A percentile compares a stretch with the other conserved stretches of the same genome.
phyloP scores from a whole-genome alignment of 2,113 vertebrate species.

The Gnathonemus longibarbis region DNA sequence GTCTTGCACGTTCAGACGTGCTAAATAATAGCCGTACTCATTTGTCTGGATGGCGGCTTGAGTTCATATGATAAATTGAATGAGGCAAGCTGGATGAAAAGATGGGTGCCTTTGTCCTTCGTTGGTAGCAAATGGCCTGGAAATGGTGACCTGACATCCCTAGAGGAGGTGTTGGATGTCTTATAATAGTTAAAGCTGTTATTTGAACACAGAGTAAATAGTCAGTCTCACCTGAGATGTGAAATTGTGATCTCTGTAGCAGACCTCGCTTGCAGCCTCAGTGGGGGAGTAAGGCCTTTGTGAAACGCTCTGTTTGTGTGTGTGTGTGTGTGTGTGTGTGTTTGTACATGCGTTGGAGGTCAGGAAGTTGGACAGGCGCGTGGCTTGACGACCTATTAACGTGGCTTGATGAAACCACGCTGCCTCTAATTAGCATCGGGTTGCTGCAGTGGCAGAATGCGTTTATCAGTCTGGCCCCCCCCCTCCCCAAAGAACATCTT shows the following conservation, averaged over 20 bases:
- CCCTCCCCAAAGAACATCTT: neutral
- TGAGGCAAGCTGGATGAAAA: constrained; percentile 5
- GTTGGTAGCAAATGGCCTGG: neutral
- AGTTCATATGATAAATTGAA: neutral
- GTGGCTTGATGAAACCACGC: constrained; percentile 68
- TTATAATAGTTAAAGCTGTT: neutral
- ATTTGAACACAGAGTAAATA: neutral
- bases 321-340: neutral
- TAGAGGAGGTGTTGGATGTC: neutral
- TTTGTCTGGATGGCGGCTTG: neutral
- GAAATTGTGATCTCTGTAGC: neutral
- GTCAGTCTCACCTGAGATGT: neutral
- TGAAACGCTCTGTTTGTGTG: neutral
- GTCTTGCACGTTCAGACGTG: neutral
- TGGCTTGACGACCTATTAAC: neutral
- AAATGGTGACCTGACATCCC: neutral
- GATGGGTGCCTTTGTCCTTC: neutral
- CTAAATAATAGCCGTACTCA: neutral
- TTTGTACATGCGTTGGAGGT: neutral
- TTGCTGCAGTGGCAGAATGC: constrained; percentile 31
- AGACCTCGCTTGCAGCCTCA: neutral
- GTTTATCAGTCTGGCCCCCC: constrained; percentile 43
- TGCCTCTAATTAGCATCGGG: constrained; percentile 71
- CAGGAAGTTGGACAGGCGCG: neutral
- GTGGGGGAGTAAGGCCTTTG: neutral